Evolutionary conservation across 2,888 invertebrate genomes (phyloP), one percentile per base, ranked within the genome.

Genomic region (Synergus japonicus): DNA sequence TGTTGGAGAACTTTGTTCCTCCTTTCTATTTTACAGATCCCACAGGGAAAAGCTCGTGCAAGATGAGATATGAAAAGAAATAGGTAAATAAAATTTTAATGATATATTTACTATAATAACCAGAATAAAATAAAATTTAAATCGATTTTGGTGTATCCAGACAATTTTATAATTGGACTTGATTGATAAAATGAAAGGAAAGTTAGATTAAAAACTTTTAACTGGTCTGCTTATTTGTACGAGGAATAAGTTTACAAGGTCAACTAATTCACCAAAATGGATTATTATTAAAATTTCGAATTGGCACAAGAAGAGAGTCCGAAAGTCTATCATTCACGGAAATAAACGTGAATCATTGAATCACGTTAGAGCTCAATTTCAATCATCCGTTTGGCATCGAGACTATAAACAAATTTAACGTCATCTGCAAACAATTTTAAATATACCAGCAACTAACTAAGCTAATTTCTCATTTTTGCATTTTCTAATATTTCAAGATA

Each of bases 301-400:
- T 73, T 73, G 73, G 73, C 73, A 73, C 73, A 54, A 73, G 54
- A 73, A 37, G 22, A 46, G 12, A 54, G 12, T 73, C 13, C 29
- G 22, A 69, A 69, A 46, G 15, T 49, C 29, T 29, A 73, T 73
- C 54, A 73, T 73, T 73, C n/a, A 73, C 73, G 54, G 54, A 73
- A 73, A 73, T 73, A 73, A 73, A 54, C 73, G 73, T 73, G 73
- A 73, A 73, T 73, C 54, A 73, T 54, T 73, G n/a, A 73, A 37
- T n/a, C 46, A 73, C 46, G 9, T 12, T 60, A 29, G 22, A 60
- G 29, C 60, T 29, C 12, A 60, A 29, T 60, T 29, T 29, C 29
- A 2, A 73, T 49, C 5, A 54, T 73, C 73, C 37, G 73, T 54
- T 73, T 73, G 73, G 73, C 73, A 73, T 54, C 54, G 37, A 73